Base-by-base conservation (phyloP, 2,888 invertebrate species). In the Melipona beecheii region DNA sequence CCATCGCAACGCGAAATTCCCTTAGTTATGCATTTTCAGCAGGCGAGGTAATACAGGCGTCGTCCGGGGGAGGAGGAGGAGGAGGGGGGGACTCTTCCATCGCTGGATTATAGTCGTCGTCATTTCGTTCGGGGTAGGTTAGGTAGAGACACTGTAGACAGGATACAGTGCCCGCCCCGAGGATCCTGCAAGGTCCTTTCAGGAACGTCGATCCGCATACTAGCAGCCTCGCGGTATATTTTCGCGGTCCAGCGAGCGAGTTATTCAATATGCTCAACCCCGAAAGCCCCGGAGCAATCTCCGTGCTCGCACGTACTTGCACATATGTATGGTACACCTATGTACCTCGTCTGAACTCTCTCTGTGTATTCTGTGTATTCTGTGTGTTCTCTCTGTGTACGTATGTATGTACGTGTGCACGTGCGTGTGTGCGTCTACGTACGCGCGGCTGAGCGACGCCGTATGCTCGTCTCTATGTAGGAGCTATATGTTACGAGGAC, bases 231-330 rank as follows among this genome's bases (percentile, higher is more conserved):
- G 93, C 91, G 92, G 94, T 94, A 94, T 93, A 94, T 94, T 94
- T 94, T 94, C 94, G 94, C 94, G 94, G 94, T 94, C 94, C 94
- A 94, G 94, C 94, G 94, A 94, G 93, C 94, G 93, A 93, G 94
- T 94, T 94, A 94, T 94, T 94, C 94, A 94, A 94, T 94, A 94
- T 94, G 93, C 93, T 92, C 93, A 92, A 92, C 92, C 93, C 93
- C 93, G 92, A 93, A 92, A 93, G 92, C 93, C 93, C 93, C 90
- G 92, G 92, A 93, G 94, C 94, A 92, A 94, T 94, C 92, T 93
- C 92, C 90, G 89, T 87, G 90, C 90, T 91, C 85, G 89, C 89
- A 83, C 85, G 87, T 88, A 85, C 82, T 74, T 76, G 71, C 78
- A 72, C 71, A 43, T 75, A 76, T 52, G 19, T 50, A 50, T 52